Evolutionary conservation across 2,113 vertebrate species (phyloP), one percentile per base, ranked within the genome.

Genomic region (Caranx ignobilis): DNA sequence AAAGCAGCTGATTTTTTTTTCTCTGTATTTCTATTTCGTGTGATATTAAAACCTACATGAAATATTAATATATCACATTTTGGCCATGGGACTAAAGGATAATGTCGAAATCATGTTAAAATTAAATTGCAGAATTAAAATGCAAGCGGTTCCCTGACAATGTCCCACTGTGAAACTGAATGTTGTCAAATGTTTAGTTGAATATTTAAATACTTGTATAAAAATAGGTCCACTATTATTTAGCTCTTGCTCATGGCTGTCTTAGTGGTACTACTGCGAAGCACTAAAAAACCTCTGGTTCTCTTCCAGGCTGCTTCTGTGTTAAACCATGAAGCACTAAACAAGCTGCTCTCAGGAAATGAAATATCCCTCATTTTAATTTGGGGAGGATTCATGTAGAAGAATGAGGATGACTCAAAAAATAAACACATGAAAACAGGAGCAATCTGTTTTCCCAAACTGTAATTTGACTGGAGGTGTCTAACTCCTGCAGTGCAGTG

Each of bases 51-150:
- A 55, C 35, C 69, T 12, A 55, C n/a, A 69, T 88, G 37, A 85
- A 87, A 85, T 57, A 80, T 91, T 87, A 4, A 91, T 87, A 65
- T 81, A 75, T 35, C 15, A n/a, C 59, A 55, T 86, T 87, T 85
- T 61, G 65, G 63, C 15, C 6, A 26, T 21, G 26, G 15, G 21
- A 71, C n/a, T 48, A 70, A 0, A 74, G 76, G 59, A 52, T 52
- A 52, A 52, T 52, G 50, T 19, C 10, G n/a, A 52, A 73, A 19
- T 50, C 7, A 50, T 50, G 50, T 8, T 54, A 19, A 50, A 8
- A 52, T 72, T 37, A 39, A 34, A 71, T 65, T 59, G 8, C n/a
- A n/a, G 48, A 70, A 74, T 61, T 72, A 6, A 78, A 68, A 35
- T 19, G 16, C 32, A 65, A 59, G 60, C 21, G 64, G 41, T 55